Percentiles rank a stretch among this genome's conserved stretches.
These are phyloP conservation scores for Numenius phaeopus DNA, from an alignment of 2,797 vertebrate species.

Conservation along the genomic window DNA sequence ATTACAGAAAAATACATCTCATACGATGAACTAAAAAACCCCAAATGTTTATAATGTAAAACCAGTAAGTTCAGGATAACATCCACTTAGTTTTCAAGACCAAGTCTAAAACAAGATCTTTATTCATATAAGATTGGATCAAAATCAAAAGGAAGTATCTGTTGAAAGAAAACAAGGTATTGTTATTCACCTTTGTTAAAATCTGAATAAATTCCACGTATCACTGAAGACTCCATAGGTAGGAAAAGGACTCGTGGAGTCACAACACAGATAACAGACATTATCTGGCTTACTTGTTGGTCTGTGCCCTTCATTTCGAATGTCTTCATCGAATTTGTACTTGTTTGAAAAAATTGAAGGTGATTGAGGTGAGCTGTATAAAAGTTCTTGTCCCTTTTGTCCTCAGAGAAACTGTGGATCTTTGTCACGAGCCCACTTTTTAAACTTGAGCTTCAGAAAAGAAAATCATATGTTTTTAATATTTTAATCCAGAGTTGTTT, in stretches of 20 bases:
- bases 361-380: background rate
- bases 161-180: background rate
- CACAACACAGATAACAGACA: background rate
- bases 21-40: background rate
- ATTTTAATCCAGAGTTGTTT: background rate
- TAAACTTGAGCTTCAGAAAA: background rate
- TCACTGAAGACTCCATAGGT: background rate
- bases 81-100: background rate
- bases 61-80: background rate
- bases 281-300: background rate
- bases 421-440: background rate
- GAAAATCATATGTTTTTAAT: background rate
- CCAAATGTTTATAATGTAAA: background rate
- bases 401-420: background rate
- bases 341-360: background rate
- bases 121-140: background rate
- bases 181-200: background rate
- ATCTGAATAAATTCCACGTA: background rate
- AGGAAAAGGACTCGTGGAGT: background rate
- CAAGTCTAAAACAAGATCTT: background rate
- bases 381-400: background rate
- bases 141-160: background rate
- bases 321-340: background rate
- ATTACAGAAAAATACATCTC: background rate
- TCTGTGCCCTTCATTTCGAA: background rate